These are phyloP conservation scores for Ginglymostoma cirratum DNA, from an alignment of 2,113 vertebrate species.

Conservation along the genomic window DNA sequence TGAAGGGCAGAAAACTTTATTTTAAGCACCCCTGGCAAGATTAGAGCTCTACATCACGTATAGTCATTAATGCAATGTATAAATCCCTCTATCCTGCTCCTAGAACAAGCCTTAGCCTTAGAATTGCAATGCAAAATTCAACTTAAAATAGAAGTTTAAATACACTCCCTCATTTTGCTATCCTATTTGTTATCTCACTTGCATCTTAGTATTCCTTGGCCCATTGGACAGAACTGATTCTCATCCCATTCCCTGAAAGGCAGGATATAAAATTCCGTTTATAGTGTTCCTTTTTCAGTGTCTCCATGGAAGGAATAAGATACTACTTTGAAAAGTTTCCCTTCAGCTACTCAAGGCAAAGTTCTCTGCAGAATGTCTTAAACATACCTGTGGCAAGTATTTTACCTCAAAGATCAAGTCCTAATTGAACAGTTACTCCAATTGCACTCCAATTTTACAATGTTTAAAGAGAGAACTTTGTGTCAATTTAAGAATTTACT, in stretches of 20 bases:
- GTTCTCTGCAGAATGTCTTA: not conserved
- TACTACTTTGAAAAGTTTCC: not conserved
- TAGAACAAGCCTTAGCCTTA: not conserved
- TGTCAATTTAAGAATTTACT: not conserved
- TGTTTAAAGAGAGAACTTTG: not conserved
- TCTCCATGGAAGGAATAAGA: not conserved
- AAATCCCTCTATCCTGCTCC: not conserved
- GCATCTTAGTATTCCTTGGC: not conserved
- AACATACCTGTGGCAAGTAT: not conserved
- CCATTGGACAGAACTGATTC: not conserved
- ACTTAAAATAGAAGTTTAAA: not conserved
- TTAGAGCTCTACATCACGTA: not conserved
- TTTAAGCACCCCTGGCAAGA: not conserved
- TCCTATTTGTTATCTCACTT: not conserved
- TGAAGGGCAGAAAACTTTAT: not conserved
- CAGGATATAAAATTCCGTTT: not conserved
- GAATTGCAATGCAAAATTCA: not conserved
- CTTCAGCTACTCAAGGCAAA: not conserved
- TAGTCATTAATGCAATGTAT: not conserved
- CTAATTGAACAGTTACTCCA: not conserved
- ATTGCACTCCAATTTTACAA: not conserved
- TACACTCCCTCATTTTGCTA: not conserved
- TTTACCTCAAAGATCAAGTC: not conserved
- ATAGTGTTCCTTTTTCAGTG: not conserved
- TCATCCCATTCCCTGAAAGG: not conserved